Percentiles rank a stretch among this genome's conserved stretches.
Conservation (phyloP, 2,888 invertebrate species). For the Oligia strigilis region DNA sequence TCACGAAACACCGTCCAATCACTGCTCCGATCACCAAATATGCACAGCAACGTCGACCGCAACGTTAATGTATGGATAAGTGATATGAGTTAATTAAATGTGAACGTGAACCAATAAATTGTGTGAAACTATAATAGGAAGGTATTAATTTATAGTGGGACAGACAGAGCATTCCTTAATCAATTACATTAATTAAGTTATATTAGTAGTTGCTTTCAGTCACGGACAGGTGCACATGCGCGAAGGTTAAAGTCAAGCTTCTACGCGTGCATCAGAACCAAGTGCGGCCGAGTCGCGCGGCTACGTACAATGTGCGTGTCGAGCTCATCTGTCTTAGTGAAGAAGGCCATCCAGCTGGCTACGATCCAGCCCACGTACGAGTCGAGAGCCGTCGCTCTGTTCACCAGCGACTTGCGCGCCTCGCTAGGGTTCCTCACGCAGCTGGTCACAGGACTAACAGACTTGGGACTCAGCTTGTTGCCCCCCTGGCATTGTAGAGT, state of each 20-base stretch:
- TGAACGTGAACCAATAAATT: constrained; percentile 44
- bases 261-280: constrained; percentile 51
- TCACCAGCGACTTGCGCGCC: constrained; percentile 81
- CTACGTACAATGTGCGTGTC: constrained; percentile 87
- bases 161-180: constrained; percentile 20
- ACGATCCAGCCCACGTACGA: constrained; percentile 87
- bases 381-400: constrained; percentile 85
- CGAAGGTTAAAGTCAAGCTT: constrained; percentile 45
- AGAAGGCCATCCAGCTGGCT: constrained; percentile 86
- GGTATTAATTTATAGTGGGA: constrained; percentile 15
- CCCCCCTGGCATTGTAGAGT: constrained; percentile 81
- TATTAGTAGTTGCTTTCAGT: constrained; percentile 28
- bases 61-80: constrained; percentile 64
- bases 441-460: constrained; percentile 64
- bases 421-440: constrained; percentile 82
- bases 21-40: constrained; percentile 77
- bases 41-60: constrained; percentile 64
- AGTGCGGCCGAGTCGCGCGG: constrained; percentile 50
- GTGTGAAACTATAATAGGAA: constrained; percentile 14
- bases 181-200: background rate
- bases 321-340: constrained; percentile 81
- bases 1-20: constrained; percentile 83
- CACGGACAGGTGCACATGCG: constrained; percentile 63
- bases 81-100: constrained; percentile 41
- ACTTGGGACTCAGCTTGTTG: constrained; percentile 73